phyloP scores from a whole-genome alignment of 2,888 invertebrate genomes.

The Thyatira batis region DNA sequence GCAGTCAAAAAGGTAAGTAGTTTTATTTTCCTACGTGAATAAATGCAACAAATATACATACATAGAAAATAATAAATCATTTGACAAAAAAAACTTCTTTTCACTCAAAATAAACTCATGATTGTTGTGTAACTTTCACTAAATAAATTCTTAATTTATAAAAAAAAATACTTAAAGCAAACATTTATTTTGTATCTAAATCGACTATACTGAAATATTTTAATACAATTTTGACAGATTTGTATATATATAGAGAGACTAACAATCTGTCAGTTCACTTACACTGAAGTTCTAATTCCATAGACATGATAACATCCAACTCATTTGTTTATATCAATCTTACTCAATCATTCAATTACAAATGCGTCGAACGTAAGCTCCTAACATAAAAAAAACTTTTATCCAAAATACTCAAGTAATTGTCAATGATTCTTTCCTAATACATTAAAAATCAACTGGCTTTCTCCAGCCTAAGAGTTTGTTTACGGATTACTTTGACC shows the following conservation, averaged over 20 bases:
- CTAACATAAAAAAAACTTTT: background rate
- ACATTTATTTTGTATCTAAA: constrained; percentile 15
- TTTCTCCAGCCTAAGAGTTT: background rate
- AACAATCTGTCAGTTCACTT: background rate
- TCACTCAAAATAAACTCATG: constrained; percentile 38
- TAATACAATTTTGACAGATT: background rate
- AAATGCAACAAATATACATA: constrained; percentile 78
- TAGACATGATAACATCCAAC: background rate
- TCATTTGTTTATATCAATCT: background rate
- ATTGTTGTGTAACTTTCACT: constrained; percentile 24
- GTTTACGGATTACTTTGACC: constrained; percentile 54
- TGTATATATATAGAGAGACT: background rate
- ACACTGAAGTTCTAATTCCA: background rate
- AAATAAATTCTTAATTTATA: constrained; percentile 25
- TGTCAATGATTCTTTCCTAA: background rate
- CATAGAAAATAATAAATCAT: constrained; percentile 34
- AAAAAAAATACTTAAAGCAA: background rate
- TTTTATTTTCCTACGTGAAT: constrained; percentile 45
- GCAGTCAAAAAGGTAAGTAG: constrained; percentile 38
- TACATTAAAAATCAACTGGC: background rate
- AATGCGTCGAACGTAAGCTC: background rate
- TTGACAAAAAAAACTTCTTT: constrained; percentile 37
- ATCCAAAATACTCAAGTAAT: background rate
- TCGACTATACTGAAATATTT: background rate
- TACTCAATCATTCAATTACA: background rate